phyloP scores from a whole-genome alignment of 2,888 invertebrate genomes.

The Brachypterus glaber region DNA sequence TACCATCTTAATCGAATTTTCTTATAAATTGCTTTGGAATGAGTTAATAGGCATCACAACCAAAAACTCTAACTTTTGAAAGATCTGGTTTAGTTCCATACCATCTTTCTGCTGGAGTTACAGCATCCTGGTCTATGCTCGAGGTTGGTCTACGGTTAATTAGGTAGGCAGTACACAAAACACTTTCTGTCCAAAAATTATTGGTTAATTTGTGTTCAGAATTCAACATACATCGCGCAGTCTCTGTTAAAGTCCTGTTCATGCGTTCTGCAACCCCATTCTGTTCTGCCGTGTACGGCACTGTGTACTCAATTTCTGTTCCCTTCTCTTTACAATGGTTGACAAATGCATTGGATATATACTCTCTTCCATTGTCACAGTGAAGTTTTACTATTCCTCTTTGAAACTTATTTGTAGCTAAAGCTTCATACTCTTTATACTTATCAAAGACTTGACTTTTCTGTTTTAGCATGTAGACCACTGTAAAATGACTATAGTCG shows the following conservation, averaged over 20 bases:
- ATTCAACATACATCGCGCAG: conserved; percentile 3
- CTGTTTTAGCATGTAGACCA: conserved; percentile 22
- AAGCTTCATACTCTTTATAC: conserved; percentile 10
- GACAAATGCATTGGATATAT: conserved; percentile 6
- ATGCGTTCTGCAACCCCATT: conserved; percentile 5
- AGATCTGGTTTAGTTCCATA: background rate
- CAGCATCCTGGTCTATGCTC: background rate
- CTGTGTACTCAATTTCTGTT: conserved; percentile 6
- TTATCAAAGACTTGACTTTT: conserved; percentile 10
- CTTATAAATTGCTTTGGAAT: no score
- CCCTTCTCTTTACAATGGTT: conserved; percentile 4
- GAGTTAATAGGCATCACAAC: no score
- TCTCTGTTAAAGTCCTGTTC: conserved; percentile 6
- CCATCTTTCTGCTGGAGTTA: conserved; percentile 5
- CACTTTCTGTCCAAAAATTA: conserved; percentile 3
- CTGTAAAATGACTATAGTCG: conserved; percentile 30
- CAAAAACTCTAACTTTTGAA: no score
- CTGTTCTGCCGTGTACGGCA: conserved; percentile 3
- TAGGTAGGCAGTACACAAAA: background rate
- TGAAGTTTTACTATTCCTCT: conserved; percentile 2
- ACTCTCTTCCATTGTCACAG: conserved; percentile 9
- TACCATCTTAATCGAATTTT: no score
- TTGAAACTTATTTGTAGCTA: conserved; percentile 4
- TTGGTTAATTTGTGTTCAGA: no score
- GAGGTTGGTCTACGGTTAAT: background rate